Base-by-base conservation (phyloP, 1,140 invertebrate genomes). In the Drosophila simulans region DNA sequence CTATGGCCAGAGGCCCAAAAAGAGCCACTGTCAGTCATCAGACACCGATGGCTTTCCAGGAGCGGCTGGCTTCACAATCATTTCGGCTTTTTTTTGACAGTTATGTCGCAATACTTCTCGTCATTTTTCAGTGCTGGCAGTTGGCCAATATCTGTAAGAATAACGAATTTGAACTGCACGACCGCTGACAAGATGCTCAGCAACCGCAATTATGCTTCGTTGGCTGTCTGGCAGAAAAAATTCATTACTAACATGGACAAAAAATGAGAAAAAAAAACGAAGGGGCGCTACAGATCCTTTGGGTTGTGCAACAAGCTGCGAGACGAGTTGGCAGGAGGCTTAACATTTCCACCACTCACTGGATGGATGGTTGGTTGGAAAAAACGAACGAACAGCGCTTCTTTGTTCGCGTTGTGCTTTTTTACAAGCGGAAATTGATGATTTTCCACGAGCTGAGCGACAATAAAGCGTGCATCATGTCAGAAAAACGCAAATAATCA, bases 401-500 rank as follows among this genome's bases (percentile, higher is more conserved):
- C 77, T 68, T 58, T 69, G 82, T 77, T 77, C 70, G 79, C 85
- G 74, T 62, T 89, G 80, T 89, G 72, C 76, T 75, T 89, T 88
- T 89, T 89, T 89, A 88, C 84, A 84, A 88, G 83, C 83, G 83
- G 83, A 88, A 88, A 88, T 88, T 88, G 83, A 88, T 89, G 83
- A 89, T 88, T 88, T 88, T 88, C 80, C 80, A 84, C 63, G 77
- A 49, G 76, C 81, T 66, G 71, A 69, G 66, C 83, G 84, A 88
- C 83, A 88, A 89, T 88, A 89, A 89, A 83, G 80, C 83, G 68
- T 84, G 83, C 84, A 84, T 64, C 84, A 84, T 84, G 85, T 85
- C 85, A 82, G 74, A 90, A 90, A 82, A 90, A 85, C 88, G 86
- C 81, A 89, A 90, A 90, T 90, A 90, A 90, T 90, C 86, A 90